Evolutionary conservation across 2,888 invertebrate species (phyloP).

Genomic region (Tanytarsus gracilentus): DNA sequence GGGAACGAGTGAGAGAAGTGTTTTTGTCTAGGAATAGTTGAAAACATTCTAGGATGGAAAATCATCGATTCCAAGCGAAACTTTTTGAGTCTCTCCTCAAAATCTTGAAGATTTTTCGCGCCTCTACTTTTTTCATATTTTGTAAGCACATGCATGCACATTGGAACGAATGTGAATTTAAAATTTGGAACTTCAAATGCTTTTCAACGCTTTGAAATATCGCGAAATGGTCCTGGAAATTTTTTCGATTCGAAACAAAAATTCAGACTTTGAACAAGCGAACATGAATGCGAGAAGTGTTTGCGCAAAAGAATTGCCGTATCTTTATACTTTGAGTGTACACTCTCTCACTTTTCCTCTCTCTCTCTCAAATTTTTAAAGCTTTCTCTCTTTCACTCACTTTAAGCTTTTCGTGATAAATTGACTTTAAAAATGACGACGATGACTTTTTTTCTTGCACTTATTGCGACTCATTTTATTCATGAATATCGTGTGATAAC

Average conservation of each 20-base stretch:
- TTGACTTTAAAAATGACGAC: too few species aligned
- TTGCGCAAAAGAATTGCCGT: background rate
- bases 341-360: too few species aligned
- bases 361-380: too few species aligned
- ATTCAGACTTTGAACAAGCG: conserved; percentile 18
- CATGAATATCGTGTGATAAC: background rate
- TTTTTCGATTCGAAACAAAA: conserved; percentile 29
- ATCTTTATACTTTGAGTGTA: background rate
- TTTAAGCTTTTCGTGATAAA: too few species aligned
- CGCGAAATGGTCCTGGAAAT: conserved; percentile 24
- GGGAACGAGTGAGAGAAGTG: too few species aligned
- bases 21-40: background rate
- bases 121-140: background rate
- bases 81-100: background rate
- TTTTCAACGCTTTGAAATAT: background rate
- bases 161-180: conserved; percentile 23
- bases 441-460: too few species aligned
- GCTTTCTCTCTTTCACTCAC: too few species aligned
- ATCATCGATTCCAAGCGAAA: too few species aligned
- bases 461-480: too few species aligned
- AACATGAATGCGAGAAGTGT: conserved; percentile 2
- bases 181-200: conserved; percentile 19
- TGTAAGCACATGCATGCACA: too few species aligned
- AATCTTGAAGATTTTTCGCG: background rate
- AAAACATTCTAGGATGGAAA: background rate